Conservation (phyloP, 2,888 invertebrate species). For the Eledona agricola region DNA sequence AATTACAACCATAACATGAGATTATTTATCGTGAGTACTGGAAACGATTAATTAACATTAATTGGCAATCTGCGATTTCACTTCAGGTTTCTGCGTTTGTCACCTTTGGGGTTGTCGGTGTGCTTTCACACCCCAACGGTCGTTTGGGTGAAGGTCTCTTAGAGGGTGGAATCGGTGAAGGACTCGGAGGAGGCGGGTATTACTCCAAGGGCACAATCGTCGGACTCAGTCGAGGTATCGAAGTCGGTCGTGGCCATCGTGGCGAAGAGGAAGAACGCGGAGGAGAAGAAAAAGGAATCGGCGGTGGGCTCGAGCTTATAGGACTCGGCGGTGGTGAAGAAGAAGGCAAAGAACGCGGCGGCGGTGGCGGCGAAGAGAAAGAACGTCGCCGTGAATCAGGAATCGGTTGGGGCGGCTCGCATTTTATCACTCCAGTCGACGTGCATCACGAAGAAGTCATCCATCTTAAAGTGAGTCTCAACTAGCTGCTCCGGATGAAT, state of each 20-base stretch:
- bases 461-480: slow-evolving; percentile 50
- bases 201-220: slow-evolving; percentile 42
- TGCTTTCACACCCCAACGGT: slow-evolving; percentile 17
- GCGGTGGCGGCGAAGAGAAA: slow-evolving; percentile 38
- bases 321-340: slow-evolving; percentile 33
- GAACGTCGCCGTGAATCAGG: slow-evolving; percentile 20
- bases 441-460: slow-evolving; percentile 52
- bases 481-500: neutral
- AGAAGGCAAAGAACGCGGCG: slow-evolving; percentile 26
- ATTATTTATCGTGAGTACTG: slow-evolving; percentile 28
- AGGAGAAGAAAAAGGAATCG: slow-evolving; percentile 20
- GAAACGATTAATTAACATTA: slow-evolving; percentile 11
- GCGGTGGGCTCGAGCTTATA: slow-evolving; percentile 6
- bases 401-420: slow-evolving; percentile 48
- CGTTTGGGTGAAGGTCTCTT: slow-evolving; percentile 40
- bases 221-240: slow-evolving; percentile 48
- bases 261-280: slow-evolving; percentile 26
- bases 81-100: slow-evolving; percentile 34
- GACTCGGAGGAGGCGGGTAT: slow-evolving; percentile 34
- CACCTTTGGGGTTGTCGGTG: slow-evolving; percentile 25
- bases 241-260: slow-evolving; percentile 38
- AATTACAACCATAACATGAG: slow-evolving; percentile 35
- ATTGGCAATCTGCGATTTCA: slow-evolving; percentile 26
- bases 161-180: slow-evolving; percentile 42
- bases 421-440: slow-evolving; percentile 53